Conservation (phyloP, 2,113 vertebrate genomes). For the Felis chaus region DNA sequence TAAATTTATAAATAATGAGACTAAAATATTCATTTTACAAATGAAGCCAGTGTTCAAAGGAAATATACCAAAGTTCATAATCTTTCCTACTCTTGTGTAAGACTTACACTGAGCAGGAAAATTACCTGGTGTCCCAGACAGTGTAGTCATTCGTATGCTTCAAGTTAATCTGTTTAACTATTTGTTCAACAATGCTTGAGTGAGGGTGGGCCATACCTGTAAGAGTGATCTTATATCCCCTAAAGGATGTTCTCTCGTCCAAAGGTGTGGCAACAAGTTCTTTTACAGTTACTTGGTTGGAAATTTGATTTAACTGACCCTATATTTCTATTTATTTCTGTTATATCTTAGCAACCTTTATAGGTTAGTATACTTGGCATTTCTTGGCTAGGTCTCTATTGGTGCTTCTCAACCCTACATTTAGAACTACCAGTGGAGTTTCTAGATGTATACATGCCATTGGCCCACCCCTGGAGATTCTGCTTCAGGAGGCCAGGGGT, state of each 20-base stretch:
- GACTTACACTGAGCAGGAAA: neutral
- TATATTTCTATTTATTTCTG: neutral
- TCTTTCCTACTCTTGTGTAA: neutral
- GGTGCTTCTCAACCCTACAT: neutral
- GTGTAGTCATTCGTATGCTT: neutral
- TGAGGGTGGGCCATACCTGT: neutral
- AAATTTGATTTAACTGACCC: neutral
- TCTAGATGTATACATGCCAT: neutral
- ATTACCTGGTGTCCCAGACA: neutral
- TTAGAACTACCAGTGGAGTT: neutral
- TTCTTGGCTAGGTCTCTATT: neutral
- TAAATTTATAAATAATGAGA: neutral
- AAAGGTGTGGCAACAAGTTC: neutral
- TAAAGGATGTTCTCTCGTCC: neutral
- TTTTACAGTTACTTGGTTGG: neutral
- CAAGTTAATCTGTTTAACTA: neutral
- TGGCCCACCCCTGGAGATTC: neutral
- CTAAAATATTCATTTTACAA: neutral
- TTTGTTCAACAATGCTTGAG: neutral
- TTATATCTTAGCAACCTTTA: neutral
- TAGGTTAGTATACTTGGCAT: neutral
- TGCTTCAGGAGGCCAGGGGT: neutral
- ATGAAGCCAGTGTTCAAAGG: conserved; percentile 28
- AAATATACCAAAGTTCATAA: neutral
- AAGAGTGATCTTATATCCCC: neutral